Evolutionary conservation across 92 coral and sea anemone genomes (phyloP), one percentile per base, ranked within the genome.

Genomic region (Micromussa lordhowensis): DNA sequence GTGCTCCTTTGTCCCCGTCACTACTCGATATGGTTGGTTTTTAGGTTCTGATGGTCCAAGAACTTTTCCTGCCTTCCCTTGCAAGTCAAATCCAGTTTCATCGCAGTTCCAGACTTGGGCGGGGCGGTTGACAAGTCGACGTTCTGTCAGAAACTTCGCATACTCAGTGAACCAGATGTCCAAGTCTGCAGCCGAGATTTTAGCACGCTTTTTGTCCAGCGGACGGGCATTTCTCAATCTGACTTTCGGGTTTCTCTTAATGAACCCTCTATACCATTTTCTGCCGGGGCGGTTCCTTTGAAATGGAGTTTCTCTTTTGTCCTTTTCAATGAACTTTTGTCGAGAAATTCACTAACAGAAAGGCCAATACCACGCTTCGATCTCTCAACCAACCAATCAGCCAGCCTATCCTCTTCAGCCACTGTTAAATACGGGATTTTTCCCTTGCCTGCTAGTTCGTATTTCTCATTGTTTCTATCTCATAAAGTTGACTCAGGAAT

Each of bases 51-150:
- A 86, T 21, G 91, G 93, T 26, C 92, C 91, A 49, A 89, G 81
- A 26, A 92, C 93, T 19, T 78, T 81, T 19, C 85, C 93, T 19
- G 91, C 79, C 17, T 91, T 83, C 32, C 95, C 95, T 86, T 89
- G 89, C 29, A 90, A 71, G 64, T 92, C 92, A 75, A 92, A 89
- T 58, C 92, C 91, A 75, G 88, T 85, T 75, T 92, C 91, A 63
- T 85, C 91, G 51, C 95, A 92, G 49, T 92, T 92, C 86, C 92
- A 89, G 49, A 92, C 80, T 51, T 92, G 91, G 18, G 88, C 78
- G 54, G 92, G 92, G 7, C 49, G 71, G 81, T 92, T 81, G 63
- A 54, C 59, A 49, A 81, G 77, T 31, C 85, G 88, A 64, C 79
- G 85, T 73, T 88, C 89, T n/a, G 14, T 57, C 53, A 88, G 36